Evolutionary conservation across 2,888 invertebrate species (phyloP), one percentile per base, ranked within the genome.

Genomic region (Leucophenga maculata): DNA sequence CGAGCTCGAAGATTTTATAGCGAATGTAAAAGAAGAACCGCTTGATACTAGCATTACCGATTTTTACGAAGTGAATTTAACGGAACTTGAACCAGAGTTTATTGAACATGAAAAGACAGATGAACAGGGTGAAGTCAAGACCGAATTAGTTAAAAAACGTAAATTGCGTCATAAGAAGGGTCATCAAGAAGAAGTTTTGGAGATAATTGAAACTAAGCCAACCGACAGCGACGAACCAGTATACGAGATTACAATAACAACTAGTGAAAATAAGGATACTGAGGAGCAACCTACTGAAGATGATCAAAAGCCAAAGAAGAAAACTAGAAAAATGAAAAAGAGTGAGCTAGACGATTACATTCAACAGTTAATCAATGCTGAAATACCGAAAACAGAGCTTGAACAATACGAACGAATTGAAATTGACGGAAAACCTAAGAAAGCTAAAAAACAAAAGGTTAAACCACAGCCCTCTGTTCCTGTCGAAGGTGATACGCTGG

Each of bases 401-500:
- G 89, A 90, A 71, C 86, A 87, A 75, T 87, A 89, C 55, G 89
- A 89, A 76, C 88, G 89, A 78, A 80, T 83, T 16, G 87, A 88
- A 20, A 73, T 88, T 0, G 88, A 89, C 11, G 78, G 74, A 18
- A 86, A 80, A 46, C 80, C 81, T 4, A 87, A 85, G 65, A 87
- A 87, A 68, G 72, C 75, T 11, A 86, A 85, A 62, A 85, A 85
- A 46, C 68, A 75, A 1, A 86, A 85, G 64, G 67, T 64, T 0
- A 75, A 78, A 18, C 59, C 74, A 20, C 68, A 76, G 67, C 65
- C 74, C 39, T 57, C 77, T 11, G 44, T 73, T 22, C 65, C 77
- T 4, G 74, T 75, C 46, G 78, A 78, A 39, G 78, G 77, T 1
- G 81, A 84, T n/a, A 26, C 74, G 9, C 75, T 83, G 18, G 77